phyloP scores from a whole-genome alignment of 2,797 vertebrate genomes.

The Acanthurus lineatus region DNA sequence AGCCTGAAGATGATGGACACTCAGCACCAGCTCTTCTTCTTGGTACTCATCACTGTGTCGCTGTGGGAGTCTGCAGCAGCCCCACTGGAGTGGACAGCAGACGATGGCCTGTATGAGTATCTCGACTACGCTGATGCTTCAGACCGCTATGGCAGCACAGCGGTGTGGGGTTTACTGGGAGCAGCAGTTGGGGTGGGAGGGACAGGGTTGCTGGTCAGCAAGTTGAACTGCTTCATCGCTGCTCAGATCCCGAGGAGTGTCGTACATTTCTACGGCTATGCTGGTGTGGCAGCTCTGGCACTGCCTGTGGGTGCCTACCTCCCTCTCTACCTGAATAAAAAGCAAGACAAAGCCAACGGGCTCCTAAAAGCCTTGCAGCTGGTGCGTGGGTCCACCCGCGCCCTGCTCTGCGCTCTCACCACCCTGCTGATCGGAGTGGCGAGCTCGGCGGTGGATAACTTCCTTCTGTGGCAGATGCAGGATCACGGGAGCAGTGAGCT shows the following conservation, averaged over 20 bases:
- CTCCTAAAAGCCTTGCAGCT: slow-evolving; percentile 85
- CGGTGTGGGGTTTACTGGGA: slow-evolving; percentile 86
- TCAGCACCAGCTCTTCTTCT: slow-evolving; percentile 85
- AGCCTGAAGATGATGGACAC: slow-evolving; percentile 79
- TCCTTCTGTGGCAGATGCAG: slow-evolving; percentile 93
- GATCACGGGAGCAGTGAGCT: slow-evolving; percentile 87
- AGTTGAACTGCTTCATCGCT: slow-evolving; percentile 78
- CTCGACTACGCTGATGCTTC: slow-evolving; percentile 91
- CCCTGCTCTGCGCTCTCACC: slow-evolving; percentile 83
- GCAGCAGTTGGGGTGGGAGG: slow-evolving; percentile 80
- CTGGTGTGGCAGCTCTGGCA: slow-evolving; percentile 65
- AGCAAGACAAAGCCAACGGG: slow-evolving; percentile 64
- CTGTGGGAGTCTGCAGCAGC: slow-evolving; percentile 86
- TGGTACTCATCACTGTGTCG: slow-evolving; percentile 80
- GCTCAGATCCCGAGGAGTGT: slow-evolving; percentile 49
- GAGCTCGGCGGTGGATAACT: slow-evolving; percentile 84
- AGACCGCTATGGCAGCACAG: slow-evolving; percentile 80
- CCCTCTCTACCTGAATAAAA: slow-evolving; percentile 84
- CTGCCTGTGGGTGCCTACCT: slow-evolving; percentile 77
- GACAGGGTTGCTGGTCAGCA: slow-evolving; percentile 83
- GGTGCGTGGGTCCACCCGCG: slow-evolving; percentile 80
- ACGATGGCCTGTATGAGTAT: slow-evolving; percentile 92
- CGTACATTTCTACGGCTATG: slow-evolving; percentile 87
- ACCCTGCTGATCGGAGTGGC: slow-evolving; percentile 79
- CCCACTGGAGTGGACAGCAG: slow-evolving; percentile 86